These are phyloP conservation scores for Engystomops pustulosus DNA, from an alignment of 2,113 vertebrate genomes.

Conservation along the genomic window DNA sequence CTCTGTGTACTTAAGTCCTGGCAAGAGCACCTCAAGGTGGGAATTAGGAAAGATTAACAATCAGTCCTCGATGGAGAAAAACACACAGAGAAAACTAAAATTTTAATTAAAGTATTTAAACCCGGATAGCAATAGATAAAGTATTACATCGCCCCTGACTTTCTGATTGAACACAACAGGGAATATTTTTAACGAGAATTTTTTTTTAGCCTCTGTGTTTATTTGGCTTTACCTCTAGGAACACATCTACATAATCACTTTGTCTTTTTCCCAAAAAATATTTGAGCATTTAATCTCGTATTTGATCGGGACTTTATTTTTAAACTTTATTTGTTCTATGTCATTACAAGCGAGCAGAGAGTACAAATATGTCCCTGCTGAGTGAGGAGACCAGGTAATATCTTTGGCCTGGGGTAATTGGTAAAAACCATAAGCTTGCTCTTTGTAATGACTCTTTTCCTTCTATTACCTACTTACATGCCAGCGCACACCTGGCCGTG, in stretches of 20 bases:
- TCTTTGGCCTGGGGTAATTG: slow-evolving; percentile 50
- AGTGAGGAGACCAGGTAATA: slow-evolving; percentile 27
- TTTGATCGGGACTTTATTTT: background rate
- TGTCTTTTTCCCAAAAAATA: background rate
- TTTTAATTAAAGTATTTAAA: slow-evolving; percentile 18
- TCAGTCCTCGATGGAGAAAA: slow-evolving; percentile 33
- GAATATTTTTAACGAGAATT: background rate
- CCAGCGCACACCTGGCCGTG: slow-evolving; percentile 53
- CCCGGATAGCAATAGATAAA: slow-evolving; percentile 1
- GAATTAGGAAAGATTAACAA: slow-evolving; percentile 49
- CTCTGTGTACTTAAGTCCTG: slow-evolving; percentile 44
- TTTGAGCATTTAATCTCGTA: background rate
- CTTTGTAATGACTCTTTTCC: slow-evolving; percentile 51
- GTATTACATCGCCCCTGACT: background rate
- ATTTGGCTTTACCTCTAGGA: background rate
- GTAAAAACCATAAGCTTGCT: slow-evolving; percentile 53
- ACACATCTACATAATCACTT: background rate
- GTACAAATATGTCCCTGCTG: slow-evolving; percentile 4
- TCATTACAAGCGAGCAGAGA: slow-evolving; percentile 8
- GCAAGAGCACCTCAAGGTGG: slow-evolving; percentile 27
- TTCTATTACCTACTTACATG: slow-evolving; percentile 48
- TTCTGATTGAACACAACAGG: slow-evolving; percentile 5
- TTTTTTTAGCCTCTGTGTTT: background rate
- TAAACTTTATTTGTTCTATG: slow-evolving; percentile 1
- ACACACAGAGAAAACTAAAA: slow-evolving; percentile 9